A percentile compares a stretch with the other conserved stretches of the same genome.
These are phyloP conservation scores for Chydorus sphaericus DNA, from an alignment of 2,888 invertebrate species.

Conservation along the genomic window DNA sequence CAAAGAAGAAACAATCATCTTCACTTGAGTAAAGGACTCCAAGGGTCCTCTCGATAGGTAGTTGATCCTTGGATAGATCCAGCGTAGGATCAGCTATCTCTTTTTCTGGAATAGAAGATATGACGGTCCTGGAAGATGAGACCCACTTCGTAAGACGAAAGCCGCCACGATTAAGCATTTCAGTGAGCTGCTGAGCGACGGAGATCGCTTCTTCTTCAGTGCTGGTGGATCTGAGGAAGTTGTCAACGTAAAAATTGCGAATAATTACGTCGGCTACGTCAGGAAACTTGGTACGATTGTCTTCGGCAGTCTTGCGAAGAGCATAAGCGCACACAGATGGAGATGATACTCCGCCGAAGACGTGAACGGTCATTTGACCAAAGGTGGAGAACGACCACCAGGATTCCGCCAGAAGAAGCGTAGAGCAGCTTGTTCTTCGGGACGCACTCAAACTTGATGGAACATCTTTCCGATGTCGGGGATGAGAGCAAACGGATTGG, in stretches of 20 bases:
- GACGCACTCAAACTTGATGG: no score
- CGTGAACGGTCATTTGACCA: no score
- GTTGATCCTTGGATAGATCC: constrained; percentile 9
- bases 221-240: constrained; percentile 15
- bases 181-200: not conserved
- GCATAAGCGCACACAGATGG: no score
- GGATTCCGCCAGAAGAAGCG: no score
- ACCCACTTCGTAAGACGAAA: constrained; percentile 14
- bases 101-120: constrained; percentile 10
- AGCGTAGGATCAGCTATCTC: constrained; percentile 10
- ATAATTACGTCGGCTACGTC: constrained; percentile 17
- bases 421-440: no score
- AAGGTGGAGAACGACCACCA: no score
- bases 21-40: no score
- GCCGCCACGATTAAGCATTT: constrained; percentile 12
- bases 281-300: constrained; percentile 13
- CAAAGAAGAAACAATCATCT: no score
- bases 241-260: constrained; percentile 17
- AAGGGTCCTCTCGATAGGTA: constrained; percentile 2
- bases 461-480: no score
- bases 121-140: not conserved
- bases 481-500: no score
- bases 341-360: no score
- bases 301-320: constrained; percentile 16
- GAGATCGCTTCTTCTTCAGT: constrained; percentile 6